phyloP scores from a whole-genome alignment of 2,888 invertebrate species.

The Calameuta pallipes region DNA sequence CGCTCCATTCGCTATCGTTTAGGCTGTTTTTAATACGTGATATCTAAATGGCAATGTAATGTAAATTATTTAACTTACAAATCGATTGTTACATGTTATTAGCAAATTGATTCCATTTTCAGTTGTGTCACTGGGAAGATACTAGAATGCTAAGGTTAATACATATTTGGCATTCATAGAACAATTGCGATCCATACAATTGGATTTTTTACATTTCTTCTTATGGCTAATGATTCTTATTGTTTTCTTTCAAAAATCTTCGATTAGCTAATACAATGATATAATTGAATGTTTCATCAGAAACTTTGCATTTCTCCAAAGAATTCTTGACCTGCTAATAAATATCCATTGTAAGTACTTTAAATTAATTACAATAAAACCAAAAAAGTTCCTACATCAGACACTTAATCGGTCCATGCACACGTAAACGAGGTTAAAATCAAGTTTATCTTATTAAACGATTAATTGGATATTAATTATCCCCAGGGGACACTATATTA shows the following conservation, averaged over 20 bases:
- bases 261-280: not conserved
- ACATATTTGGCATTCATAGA: not conserved
- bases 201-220: not conserved
- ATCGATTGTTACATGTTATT: not conserved
- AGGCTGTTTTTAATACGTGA: no score
- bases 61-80: slow-evolving; percentile 1
- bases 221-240: not conserved
- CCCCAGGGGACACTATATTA: not conserved
- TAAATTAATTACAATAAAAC: not conserved
- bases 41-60: slow-evolving; percentile 1
- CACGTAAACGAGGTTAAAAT: not conserved
- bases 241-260: not conserved
- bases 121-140: not conserved
- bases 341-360: not conserved
- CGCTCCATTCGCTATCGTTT: not conserved
- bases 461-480: not conserved
- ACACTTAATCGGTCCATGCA: not conserved
- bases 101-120: slow-evolving; percentile 8
- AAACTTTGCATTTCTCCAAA: not conserved
- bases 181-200: not conserved
- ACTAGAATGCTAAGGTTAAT: not conserved
- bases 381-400: not conserved
- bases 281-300: not conserved
- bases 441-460: not conserved
- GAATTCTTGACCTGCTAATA: not conserved